These are phyloP conservation scores for Acromyrmex charruanus DNA, from an alignment of 1,140 invertebrate species.

Conservation along the genomic window DNA sequence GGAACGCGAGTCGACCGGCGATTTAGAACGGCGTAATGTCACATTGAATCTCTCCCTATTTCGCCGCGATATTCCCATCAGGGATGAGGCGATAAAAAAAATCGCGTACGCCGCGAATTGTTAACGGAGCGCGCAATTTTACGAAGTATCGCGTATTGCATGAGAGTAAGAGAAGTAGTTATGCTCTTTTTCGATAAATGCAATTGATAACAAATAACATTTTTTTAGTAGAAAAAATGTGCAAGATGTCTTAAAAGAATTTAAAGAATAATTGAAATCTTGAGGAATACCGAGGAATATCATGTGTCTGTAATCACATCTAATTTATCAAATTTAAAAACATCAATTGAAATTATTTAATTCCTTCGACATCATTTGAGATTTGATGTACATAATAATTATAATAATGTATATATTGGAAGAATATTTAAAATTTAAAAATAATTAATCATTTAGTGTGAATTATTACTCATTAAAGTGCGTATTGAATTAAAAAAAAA, in stretches of 20 bases:
- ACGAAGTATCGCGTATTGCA: background rate
- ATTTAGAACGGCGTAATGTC: constrained; percentile 34
- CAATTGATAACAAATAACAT: background rate
- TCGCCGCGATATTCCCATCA: background rate
- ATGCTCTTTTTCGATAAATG: background rate
- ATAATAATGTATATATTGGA: no score
- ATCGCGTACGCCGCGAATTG: background rate
- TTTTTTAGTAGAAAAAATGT: background rate
- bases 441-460: no score
- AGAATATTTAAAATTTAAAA: no score
- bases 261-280: background rate
- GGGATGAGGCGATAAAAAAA: constrained; percentile 19
- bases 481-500: no score
- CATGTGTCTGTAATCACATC: background rate
- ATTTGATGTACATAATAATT: no score
- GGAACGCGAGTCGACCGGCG: constrained; percentile 28
- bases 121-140: background rate
- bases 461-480: no score
- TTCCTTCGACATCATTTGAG: no score
- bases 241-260: background rate
- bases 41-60: background rate
- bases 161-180: background rate
- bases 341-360: no score
- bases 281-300: background rate
- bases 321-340: no score